Evolutionary conservation across 2,113 vertebrate genomes (phyloP), one percentile per base, ranked within the genome.

Genomic region (Megaleporinus macrocephalus): DNA sequence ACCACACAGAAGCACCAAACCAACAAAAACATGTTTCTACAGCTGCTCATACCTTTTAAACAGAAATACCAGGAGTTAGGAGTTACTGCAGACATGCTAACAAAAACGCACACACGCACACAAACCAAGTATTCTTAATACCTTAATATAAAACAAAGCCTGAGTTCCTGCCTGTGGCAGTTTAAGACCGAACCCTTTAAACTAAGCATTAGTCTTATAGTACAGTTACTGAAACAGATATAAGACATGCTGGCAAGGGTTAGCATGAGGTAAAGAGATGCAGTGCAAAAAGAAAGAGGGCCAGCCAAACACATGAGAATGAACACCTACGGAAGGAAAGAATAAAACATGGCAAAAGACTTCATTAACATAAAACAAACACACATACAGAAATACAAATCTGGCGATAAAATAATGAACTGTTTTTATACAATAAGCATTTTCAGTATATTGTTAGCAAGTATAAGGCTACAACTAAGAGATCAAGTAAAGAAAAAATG

Each of bases 221-320:
- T 13, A 22, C 10, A 55, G n/a, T n/a, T 22, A 26, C 13, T 57
- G n/a, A 79, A 24, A 66, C 24, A 72, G 26, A 36, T 41, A 62
- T n/a, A 22, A 59, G 33, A 57, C 51, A n/a, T 5, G 20, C 36
- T 26, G 24, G 9, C 26, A 74, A 26, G 73, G 57, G 26, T 72
- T 30, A 30, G 71, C 26, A 70, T 53, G 86, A 84, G 27, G 89
- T 90, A 72, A 93, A 86, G 41, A 91, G 84, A 77, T 94, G 93
- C 89, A 94, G 83, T 70, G 95, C 77, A 89, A 95, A 91, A 83
- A 95, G 88, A 86, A 92, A 90, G 76, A 94, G 78, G 59, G 91
- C 89, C 90, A 95, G 89, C 90, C 92, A 96, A 79, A 91, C 83
- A 93, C 89, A 83, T 63, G 90, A 85, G 91, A 91, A 86, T 16